Percentiles rank a stretch among this genome's conserved stretches.
Conservation (phyloP, 2,797 vertebrate genomes). For the Intellagama lesueurii region DNA sequence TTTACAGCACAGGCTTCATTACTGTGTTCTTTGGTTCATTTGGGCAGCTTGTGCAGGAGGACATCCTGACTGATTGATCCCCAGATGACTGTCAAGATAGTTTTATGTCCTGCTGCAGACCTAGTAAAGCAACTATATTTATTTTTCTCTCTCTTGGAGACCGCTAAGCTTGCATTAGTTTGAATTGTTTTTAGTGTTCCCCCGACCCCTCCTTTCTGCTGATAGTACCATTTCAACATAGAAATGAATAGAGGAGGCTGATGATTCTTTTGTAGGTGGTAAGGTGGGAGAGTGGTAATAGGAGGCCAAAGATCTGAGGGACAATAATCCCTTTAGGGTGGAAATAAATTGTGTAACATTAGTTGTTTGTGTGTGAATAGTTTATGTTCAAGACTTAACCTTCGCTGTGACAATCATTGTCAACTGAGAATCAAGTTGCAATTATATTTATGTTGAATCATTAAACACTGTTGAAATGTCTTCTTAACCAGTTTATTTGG, state of each 20-base stretch:
- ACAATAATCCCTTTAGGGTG: conserved; percentile 70
- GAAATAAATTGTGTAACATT: conserved; percentile 71
- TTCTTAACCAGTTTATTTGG: conserved; percentile 69
- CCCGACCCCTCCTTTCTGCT: background rate
- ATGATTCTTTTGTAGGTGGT: conserved; percentile 57
- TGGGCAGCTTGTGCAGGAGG: background rate
- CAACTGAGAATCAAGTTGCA: conserved; percentile 82
- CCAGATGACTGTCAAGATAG: conserved; percentile 31
- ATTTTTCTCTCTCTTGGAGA: background rate
- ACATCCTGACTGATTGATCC: background rate
- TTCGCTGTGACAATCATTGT: conserved; percentile 83
- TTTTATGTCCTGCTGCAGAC: conserved; percentile 31
- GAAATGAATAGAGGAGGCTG: conserved; percentile 56
- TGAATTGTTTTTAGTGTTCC: background rate
- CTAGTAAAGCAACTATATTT: conserved; percentile 25
- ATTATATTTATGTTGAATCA: conserved; percentile 82
- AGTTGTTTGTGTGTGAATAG: conserved; percentile 73
- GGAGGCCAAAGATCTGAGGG: conserved; percentile 81
- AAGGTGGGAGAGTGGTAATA: conserved; percentile 50
- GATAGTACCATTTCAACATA: conserved; percentile 13
- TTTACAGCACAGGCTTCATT: background rate
- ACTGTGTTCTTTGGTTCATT: background rate
- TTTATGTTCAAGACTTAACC: conserved; percentile 71
- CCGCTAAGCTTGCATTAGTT: conserved; percentile 16
- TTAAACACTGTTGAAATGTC: conserved; percentile 73